Evolutionary conservation across 2,113 vertebrate species (phyloP), one percentile per base, ranked within the genome.

Genomic region (Ellobius talpinus): DNA sequence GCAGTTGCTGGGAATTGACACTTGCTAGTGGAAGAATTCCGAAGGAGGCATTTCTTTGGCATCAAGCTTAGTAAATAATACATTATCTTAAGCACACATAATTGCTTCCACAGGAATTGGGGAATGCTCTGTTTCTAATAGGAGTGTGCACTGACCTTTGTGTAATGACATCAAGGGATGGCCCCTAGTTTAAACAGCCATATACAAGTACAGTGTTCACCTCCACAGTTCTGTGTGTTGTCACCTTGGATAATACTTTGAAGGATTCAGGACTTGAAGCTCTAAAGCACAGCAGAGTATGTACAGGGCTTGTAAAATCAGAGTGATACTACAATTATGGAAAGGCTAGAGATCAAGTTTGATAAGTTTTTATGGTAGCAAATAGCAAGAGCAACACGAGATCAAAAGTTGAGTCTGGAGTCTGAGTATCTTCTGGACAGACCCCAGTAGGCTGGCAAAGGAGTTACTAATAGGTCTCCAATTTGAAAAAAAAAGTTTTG

Each of bases 331-430:
- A 13, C 42, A 79, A 81, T 52, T 88, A 24, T 82, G 23, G 7
- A 70, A 74, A 76, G 13, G 33, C 47, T 81, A 85, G n/a, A 94
- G 79, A 17, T 93, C 73, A 50, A 89, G 52, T 61, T 96, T 19
- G 36, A 21, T 50, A 66, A 81, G 39, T 63, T 73, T 24, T 29
- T 89, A 91, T 16, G 47, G 17, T 31, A 66, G 74, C 50, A 91
- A 78, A 26, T 70, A 85, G 36, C 33, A 90, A 79, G 6, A 87
- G 45, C 29, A 94, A 42, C 0, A 4, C n/a, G 9, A 79, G 9
- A 36, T 29, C 16, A 86, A 78, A 94, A 88, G 17, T 82, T 81
- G 58, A 52, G 26, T 89, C 21, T 9, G 24, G 66, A 93, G 55
- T 47, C 50, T 93, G 36, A 47, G 23, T 21, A 45, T 91, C 63